A percentile compares a stretch with the other conserved stretches of the same genome.
Evolutionary conservation across 2,888 invertebrate species (phyloP).

Genomic region (Formica aserva): DNA sequence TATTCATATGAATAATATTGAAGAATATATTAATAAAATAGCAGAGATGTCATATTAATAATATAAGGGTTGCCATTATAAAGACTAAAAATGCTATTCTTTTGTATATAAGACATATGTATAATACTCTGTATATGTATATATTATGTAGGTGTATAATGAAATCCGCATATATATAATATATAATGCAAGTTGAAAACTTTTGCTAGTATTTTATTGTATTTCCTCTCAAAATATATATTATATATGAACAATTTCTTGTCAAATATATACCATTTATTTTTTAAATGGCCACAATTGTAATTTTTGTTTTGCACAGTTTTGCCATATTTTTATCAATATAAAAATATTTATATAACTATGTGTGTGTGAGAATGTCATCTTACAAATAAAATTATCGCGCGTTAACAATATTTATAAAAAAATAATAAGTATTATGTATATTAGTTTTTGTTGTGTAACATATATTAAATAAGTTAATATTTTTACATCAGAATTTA

Average conservation of each 20-base stretch:
- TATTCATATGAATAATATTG: conserved; percentile 63
- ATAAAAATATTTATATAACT: conserved; percentile 62
- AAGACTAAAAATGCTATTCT: conserved; percentile 66
- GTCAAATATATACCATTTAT: neutral
- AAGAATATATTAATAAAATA: conserved; percentile 56
- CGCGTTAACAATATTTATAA: neutral
- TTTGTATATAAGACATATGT: conserved; percentile 75
- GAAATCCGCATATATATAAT: conserved; percentile 68
- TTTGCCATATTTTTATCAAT: conserved; percentile 15
- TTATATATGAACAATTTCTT: neutral
- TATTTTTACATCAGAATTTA: conserved; percentile 62
- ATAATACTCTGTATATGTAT: conserved; percentile 73
- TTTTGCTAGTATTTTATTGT: conserved; percentile 22
- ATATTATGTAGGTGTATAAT: conserved; percentile 74
- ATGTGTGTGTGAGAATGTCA: neutral
- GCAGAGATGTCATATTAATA: conserved; percentile 59
- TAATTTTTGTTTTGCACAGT: neutral
- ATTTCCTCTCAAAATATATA: conserved; percentile 19
- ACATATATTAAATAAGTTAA: conserved; percentile 51
- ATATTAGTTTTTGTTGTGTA: conserved; percentile 29
- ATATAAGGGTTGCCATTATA: conserved; percentile 69
- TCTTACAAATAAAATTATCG: neutral
- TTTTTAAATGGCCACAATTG: neutral
- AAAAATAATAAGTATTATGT: neutral
- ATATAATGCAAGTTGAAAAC: conserved; percentile 62